Evolutionary conservation across 2,797 vertebrate species (phyloP).

Genomic region (Cyclopterus lumpus): DNA sequence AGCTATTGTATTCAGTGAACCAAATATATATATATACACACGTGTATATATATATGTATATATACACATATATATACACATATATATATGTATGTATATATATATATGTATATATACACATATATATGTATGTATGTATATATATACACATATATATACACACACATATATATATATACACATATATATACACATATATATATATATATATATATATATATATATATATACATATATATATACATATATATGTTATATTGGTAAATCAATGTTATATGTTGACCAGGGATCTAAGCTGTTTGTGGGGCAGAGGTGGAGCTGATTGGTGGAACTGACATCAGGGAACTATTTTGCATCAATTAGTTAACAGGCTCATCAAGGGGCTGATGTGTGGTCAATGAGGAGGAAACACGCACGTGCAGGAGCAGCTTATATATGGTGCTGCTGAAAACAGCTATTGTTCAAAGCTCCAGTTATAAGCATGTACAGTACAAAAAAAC

Average conservation of each 20-base stretch:
- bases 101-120: no score
- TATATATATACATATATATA: no score
- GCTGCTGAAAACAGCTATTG: slow-evolving; percentile 42
- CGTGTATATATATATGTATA: no score
- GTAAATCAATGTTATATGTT: slow-evolving; percentile 59
- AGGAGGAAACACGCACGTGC: slow-evolving; percentile 39
- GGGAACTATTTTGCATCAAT: slow-evolving; percentile 61
- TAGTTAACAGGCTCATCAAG: slow-evolving; percentile 58
- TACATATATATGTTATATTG: slow-evolving; percentile 4
- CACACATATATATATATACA: neutral
- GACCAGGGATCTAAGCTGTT: slow-evolving; percentile 51
- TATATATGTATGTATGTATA: no score
- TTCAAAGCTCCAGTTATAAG: slow-evolving; percentile 35
- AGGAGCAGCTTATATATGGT: slow-evolving; percentile 9
- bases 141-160: no score
- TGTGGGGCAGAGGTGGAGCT: slow-evolving; percentile 37
- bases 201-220: no score
- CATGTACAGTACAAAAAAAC: slow-evolving; percentile 21
- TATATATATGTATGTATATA: no score
- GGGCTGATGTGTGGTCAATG: slow-evolving; percentile 54
- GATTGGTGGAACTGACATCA: slow-evolving; percentile 60
- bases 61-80: no score
- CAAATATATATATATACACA: no score
- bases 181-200: no score
- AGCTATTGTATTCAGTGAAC: slow-evolving; percentile 21